These are phyloP conservation scores for Hylaea fasciaria DNA, from an alignment of 2,888 invertebrate genomes.

Conservation along the genomic window DNA sequence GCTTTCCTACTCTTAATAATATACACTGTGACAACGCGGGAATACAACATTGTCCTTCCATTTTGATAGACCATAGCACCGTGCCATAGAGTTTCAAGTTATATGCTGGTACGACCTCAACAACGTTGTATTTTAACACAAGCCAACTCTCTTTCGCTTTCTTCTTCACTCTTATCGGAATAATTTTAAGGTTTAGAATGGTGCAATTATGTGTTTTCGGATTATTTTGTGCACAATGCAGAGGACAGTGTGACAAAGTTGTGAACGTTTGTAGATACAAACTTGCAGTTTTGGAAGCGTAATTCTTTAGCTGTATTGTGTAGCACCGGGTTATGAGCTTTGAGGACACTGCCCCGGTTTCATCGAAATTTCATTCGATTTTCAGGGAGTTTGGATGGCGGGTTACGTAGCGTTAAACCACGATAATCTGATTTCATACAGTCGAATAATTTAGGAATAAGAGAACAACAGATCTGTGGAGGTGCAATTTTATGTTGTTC, in stretches of 20 bases:
- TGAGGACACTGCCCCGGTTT: conserved; percentile 37
- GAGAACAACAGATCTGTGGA: too few relatives aligned
- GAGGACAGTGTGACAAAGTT: conserved; percentile 61
- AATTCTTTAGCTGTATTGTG: conserved; percentile 60
- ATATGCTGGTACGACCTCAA: conserved; percentile 40
- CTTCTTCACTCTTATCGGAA: conserved; percentile 19
- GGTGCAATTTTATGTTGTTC: too few relatives aligned
- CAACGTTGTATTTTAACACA: conserved; percentile 46
- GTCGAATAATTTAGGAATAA: too few relatives aligned
- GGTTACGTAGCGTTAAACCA: background rate
- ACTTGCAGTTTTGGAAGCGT: conserved; percentile 60
- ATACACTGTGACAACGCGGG: conserved; percentile 11
- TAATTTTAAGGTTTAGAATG: conserved; percentile 44
- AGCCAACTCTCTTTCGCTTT: conserved; percentile 32
- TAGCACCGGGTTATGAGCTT: conserved; percentile 52
- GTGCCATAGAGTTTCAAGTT: conserved; percentile 45
- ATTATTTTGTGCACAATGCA: conserved; percentile 53
- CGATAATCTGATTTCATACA: too few relatives aligned
- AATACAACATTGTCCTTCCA: conserved; percentile 46
- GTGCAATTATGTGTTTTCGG: conserved; percentile 25
- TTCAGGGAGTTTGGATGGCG: background rate
- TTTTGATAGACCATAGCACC: conserved; percentile 43
- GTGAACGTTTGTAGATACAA: conserved; percentile 61
- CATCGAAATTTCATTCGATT: conserved; percentile 17
- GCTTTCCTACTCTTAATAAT: background rate